phyloP scores from a whole-genome alignment of 37 sponge, comb jelly and placozoan genomes.

The Tethya wilhelma region DNA sequence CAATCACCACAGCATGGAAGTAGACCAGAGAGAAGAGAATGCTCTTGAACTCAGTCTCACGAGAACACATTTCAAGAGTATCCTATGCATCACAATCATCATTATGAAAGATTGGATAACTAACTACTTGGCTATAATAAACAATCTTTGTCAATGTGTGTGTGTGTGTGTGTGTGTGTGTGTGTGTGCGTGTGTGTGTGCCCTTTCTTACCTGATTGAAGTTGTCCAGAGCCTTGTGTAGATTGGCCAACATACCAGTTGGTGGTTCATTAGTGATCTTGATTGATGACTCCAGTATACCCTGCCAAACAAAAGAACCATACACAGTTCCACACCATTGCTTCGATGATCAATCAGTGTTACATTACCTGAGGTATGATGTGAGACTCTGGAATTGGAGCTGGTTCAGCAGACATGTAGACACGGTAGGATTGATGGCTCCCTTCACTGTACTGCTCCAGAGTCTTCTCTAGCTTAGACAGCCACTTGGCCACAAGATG shows the following conservation, averaged over 20 bases:
- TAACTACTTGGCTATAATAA: neutral
- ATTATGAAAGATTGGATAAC: too few relatives aligned
- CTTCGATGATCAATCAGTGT: neutral
- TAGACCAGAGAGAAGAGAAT: slow-evolving; percentile 94
- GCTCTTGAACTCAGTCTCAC: slow-evolving; percentile 97
- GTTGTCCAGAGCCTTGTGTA: slow-evolving; percentile 96
- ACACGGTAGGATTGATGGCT: slow-evolving; percentile 91
- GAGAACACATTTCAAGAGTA: slow-evolving; percentile 97
- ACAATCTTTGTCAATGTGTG: neutral
- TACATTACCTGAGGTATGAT: slow-evolving; percentile 88
- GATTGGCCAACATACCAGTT: slow-evolving; percentile 98
- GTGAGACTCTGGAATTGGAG: slow-evolving; percentile 81
- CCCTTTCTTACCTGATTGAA: slow-evolving; percentile 92
- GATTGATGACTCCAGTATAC: slow-evolving; percentile 93
- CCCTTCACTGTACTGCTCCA: slow-evolving; percentile 87
- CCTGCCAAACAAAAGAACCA: slow-evolving; percentile 24
- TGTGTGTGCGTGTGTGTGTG: slow-evolving; percentile 18
- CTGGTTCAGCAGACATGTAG: slow-evolving; percentile 99
- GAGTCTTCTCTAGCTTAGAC: slow-evolving; percentile 92
- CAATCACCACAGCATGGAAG: slow-evolving; percentile 97
- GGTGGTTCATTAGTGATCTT: slow-evolving; percentile 99
- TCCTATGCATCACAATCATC: slow-evolving; percentile 65
- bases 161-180: slow-evolving; percentile 33
- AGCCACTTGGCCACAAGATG: slow-evolving; percentile 97
- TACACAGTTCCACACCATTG: neutral